Evolutionary conservation across 2,113 vertebrate species (phyloP).

Genomic region (Scartelaos histophorus): DNA sequence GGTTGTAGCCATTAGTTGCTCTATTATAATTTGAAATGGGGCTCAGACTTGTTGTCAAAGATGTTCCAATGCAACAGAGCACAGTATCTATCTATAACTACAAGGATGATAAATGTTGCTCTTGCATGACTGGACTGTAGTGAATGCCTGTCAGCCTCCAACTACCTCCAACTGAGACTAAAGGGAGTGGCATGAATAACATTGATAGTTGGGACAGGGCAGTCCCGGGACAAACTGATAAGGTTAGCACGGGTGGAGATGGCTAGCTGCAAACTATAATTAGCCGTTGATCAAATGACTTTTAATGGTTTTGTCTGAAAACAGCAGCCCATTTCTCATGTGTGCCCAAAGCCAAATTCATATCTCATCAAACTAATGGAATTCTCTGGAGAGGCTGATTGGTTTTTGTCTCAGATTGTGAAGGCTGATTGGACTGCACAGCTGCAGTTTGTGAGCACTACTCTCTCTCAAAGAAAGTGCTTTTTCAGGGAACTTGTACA

Average conservation of each 20-base stretch:
- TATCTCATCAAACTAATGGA: conserved; percentile 71
- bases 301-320: conserved; percentile 69
- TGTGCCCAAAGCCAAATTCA: conserved; percentile 57
- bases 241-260: conserved; percentile 28
- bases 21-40: background rate
- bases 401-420: conserved; percentile 64
- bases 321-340: conserved; percentile 69
- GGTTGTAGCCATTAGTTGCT: background rate
- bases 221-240: conserved; percentile 33
- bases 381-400: conserved; percentile 61
- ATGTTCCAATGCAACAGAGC: conserved; percentile 32
- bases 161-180: conserved; percentile 40
- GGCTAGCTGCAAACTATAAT: conserved; percentile 65
- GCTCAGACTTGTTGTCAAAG: conserved; percentile 5
- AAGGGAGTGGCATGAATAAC: conserved; percentile 43
- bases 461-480: conserved; percentile 13
- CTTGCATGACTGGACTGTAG: conserved; percentile 25
- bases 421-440: conserved; percentile 46
- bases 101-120: conserved; percentile 28
- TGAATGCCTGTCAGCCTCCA: conserved; percentile 33
- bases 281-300: conserved; percentile 71
- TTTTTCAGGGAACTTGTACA: conserved; percentile 2
- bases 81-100: conserved; percentile 10
- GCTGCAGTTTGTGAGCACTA: conserved; percentile 33
- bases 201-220: conserved; percentile 27